Conservation (phyloP, 2,797 vertebrate species). For the Manis crassicaudata region DNA sequence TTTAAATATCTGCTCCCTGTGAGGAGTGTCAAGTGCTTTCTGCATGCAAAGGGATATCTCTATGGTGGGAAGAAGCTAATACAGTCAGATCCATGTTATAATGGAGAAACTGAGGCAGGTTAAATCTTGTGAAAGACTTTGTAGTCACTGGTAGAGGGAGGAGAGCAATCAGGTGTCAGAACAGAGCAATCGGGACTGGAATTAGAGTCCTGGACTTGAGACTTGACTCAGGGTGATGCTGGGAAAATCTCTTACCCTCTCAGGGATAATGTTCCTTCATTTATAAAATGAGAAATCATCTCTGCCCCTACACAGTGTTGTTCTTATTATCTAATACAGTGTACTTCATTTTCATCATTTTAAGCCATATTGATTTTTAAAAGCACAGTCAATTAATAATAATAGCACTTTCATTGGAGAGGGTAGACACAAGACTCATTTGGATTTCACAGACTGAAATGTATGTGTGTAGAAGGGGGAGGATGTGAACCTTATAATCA, state of each 20-base stretch:
- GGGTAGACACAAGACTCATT: not conserved
- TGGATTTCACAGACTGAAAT: not conserved
- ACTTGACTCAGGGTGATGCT: not conserved
- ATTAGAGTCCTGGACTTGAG: not conserved
- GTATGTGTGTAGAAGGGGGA: not conserved
- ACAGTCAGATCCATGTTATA: not conserved
- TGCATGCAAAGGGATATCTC: not conserved
- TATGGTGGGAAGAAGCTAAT: not conserved
- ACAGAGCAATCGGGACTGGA: not conserved
- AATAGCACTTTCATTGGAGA: not conserved
- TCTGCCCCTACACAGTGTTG: not conserved
- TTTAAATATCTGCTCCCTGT: not conserved
- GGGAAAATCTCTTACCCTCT: not conserved
- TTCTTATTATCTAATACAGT: not conserved
- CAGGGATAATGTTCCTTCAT: not conserved
- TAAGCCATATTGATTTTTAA: slow-evolving; percentile 5
- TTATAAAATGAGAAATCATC: not conserved
- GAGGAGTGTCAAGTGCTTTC: not conserved
- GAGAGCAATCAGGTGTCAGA: not conserved
- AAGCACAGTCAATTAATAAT: not conserved
- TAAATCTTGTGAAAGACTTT: not conserved
- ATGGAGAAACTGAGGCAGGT: not conserved
- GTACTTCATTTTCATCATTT: not conserved
- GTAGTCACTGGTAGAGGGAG: not conserved
- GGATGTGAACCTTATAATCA: not conserved